phyloP scores from a whole-genome alignment of 2,888 invertebrate genomes.

The Ommatoiulus sabulosus region DNA sequence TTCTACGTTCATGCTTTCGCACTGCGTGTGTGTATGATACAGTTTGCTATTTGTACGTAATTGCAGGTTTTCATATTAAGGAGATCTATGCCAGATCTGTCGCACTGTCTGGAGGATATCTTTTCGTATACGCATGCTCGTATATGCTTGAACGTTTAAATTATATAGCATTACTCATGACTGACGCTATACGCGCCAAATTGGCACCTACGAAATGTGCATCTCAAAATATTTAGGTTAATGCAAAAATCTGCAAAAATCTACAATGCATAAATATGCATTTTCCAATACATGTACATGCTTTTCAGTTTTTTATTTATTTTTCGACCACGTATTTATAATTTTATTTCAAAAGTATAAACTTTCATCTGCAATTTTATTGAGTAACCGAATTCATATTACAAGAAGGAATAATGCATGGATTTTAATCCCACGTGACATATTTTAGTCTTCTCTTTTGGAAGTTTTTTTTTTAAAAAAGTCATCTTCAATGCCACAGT shows the following conservation, averaged over 20 bases:
- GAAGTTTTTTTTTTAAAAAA: no score
- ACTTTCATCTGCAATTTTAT: neutral
- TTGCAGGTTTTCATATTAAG: slow-evolving; percentile 18
- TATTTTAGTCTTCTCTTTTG: no score
- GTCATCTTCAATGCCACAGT: no score
- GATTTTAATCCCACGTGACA: no score
- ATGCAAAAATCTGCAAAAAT: neutral
- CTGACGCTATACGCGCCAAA: neutral
- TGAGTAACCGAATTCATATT: neutral
- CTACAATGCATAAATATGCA: neutral
- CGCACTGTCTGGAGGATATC: neutral
- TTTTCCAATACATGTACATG: neutral
- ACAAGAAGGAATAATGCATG: no score
- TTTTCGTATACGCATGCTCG: neutral
- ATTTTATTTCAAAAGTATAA: neutral
- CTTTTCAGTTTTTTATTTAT: neutral
- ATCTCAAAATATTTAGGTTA: neutral
- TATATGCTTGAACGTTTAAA: neutral
- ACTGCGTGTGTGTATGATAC: neutral
- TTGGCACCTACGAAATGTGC: neutral
- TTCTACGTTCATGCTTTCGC: neutral
- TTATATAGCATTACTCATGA: neutral
- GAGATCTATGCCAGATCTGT: slow-evolving; percentile 18
- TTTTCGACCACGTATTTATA: neutral
- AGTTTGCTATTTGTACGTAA: neutral